Conservation (phyloP, 2,797 vertebrate genomes). For the Poeciliopsis paucimaculata region DNA sequence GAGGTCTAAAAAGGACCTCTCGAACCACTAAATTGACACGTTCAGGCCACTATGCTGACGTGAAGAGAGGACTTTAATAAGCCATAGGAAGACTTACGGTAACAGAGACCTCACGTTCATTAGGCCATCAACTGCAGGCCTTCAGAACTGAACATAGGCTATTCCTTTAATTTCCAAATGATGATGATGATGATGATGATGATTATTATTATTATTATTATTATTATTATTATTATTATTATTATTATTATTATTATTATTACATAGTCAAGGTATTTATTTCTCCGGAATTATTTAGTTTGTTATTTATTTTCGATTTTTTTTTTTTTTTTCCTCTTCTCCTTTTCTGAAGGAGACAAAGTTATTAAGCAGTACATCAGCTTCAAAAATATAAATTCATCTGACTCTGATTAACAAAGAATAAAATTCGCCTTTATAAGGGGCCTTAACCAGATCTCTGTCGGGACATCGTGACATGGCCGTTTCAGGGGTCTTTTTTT, state of each 20-base stretch:
- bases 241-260: background rate
- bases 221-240: background rate
- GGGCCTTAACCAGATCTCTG: slow-evolving; percentile 29
- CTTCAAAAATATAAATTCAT: slow-evolving; percentile 45
- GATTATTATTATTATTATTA: background rate
- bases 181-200: background rate
- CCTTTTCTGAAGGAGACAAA: background rate
- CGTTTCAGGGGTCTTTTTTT: slow-evolving; percentile 17
- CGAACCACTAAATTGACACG: slow-evolving; percentile 79
- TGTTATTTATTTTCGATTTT: background rate
- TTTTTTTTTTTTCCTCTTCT: background rate
- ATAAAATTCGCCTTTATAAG: slow-evolving; percentile 55
- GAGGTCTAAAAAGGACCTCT: slow-evolving; percentile 70
- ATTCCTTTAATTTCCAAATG: background rate
- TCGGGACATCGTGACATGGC: slow-evolving; percentile 34
- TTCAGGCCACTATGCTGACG: slow-evolving; percentile 69
- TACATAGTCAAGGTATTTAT: background rate
- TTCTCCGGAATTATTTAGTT: background rate
- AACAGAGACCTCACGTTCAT: slow-evolving; percentile 42
- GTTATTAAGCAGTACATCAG: slow-evolving; percentile 20
- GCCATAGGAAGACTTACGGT: slow-evolving; percentile 60
- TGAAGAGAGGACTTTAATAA: slow-evolving; percentile 73
- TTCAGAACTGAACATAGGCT: slow-evolving; percentile 9
- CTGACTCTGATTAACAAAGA: slow-evolving; percentile 68
- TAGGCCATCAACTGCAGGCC: slow-evolving; percentile 48